Conservation (phyloP, 2,113 vertebrate species). For the Sander vitreus region DNA sequence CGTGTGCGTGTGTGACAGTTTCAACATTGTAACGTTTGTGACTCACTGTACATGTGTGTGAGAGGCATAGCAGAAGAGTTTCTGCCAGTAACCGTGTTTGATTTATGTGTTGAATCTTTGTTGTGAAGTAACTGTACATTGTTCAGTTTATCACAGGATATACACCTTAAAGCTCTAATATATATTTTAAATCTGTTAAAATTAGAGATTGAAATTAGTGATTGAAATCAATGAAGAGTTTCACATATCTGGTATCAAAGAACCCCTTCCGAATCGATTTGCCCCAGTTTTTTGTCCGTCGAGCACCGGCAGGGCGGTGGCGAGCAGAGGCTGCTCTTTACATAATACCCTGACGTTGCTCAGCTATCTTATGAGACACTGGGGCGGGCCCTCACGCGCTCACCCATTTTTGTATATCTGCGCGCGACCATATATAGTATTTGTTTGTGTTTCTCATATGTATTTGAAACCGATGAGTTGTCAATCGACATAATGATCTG, state of each 20-base stretch:
- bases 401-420: neutral
- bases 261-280: conserved; percentile 11
- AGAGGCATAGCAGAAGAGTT: conserved; percentile 29
- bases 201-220: neutral
- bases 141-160: neutral
- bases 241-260: neutral
- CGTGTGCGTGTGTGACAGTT: conserved; percentile 25
- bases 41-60: conserved; percentile 33
- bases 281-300: conserved; percentile 60
- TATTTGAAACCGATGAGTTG: neutral
- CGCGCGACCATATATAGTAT: neutral
- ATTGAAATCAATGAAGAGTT: neutral
- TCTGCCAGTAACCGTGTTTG: conserved; percentile 28
- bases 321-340: conserved; percentile 80
- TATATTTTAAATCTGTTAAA: neutral
- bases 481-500: conserved; percentile 15
- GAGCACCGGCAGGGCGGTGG: conserved; percentile 83
- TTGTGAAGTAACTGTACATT: neutral
- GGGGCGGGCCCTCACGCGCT: conserved; percentile 72
- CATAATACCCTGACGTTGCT: conserved; percentile 83
- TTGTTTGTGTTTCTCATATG: neutral
- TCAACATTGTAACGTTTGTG: conserved; percentile 42
- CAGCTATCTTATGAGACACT: conserved; percentile 78
- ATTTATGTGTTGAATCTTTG: conserved; percentile 18
- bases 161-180: neutral